Evolutionary conservation across 2,113 vertebrate genomes (phyloP), one percentile per base, ranked within the genome.

Genomic region (Colius striatus): DNA sequence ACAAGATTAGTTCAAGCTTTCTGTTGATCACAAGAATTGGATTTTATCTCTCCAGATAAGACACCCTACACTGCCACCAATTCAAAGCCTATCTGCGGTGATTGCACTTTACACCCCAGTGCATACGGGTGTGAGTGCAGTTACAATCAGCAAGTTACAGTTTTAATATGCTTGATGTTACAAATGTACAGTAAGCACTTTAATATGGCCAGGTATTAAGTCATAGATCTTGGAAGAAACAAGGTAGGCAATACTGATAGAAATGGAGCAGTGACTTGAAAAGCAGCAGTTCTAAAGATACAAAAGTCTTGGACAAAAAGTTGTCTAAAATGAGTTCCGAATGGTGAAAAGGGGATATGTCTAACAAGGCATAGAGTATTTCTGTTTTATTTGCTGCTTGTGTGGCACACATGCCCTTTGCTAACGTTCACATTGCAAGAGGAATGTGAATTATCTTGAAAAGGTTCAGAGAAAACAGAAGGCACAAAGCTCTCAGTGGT

Each of bases 31-130:
- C 26, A 74, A 91, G 73, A 84, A 92, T 17, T 71, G 79, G 76
- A 92, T 94, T 96, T 96, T 93, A 81, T 93, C 93, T 84, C 75
- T 50, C 23, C 57, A 81, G 87, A 93, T 91, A 92, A 90, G 76
- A 68, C 68, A 72, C 16, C 68, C 84, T 61, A 74, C 61, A 55
- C 11, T 67, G 63, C 34, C 68, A 80, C 55, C 5, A 3, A 90
- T 71, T 88, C 79, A 71, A 82, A 78, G 62, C n/a, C 84, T 90
- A 14, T 77, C 71, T 91, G 68, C 57, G 29, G 51, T 23, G 71
- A 92, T 27, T 74, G 70, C 34, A 72, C 50, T 65, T 76, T 61
- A 54, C 19, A 41, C 45, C 30, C 3, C 11, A 62, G 32, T 63
- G 63, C 21, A 51, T 11, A 51, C 22, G 65, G 73, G 83, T 65